phyloP scores from a whole-genome alignment of 2,113 vertebrate genomes.

The Charadrius vociferus region DNA sequence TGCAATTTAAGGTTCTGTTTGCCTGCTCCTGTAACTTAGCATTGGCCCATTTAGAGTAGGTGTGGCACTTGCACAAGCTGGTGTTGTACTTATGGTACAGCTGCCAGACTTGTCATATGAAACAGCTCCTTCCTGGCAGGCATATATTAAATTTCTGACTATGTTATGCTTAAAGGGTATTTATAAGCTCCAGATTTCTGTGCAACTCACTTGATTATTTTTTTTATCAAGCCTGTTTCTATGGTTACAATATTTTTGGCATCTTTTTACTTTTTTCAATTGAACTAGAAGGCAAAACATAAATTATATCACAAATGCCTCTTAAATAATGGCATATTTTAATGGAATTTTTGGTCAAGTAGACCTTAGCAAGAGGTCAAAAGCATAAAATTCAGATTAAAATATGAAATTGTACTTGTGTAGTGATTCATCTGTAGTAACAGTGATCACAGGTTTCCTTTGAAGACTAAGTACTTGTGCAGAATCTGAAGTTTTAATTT shows the following conservation, averaged over 20 bases:
- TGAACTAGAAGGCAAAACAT: neutral
- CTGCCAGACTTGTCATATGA: neutral
- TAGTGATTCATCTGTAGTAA: neutral
- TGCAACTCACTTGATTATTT: neutral
- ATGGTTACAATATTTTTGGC: neutral
- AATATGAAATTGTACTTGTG: neutral
- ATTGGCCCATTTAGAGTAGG: neutral
- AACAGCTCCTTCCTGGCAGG: neutral
- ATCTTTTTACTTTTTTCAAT: neutral
- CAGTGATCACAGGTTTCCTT: neutral
- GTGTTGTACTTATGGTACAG: neutral
- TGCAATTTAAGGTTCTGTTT: neutral
- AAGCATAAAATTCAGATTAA: neutral
- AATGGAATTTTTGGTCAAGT: neutral
- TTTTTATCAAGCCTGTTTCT: neutral
- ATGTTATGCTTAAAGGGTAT: neutral
- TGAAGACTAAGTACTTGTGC: neutral
- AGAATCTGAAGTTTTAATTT: neutral
- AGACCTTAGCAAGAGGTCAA: neutral
- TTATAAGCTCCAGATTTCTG: neutral
- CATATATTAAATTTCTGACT: neutral
- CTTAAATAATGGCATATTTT: neutral
- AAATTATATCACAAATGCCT: neutral
- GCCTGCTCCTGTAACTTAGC: neutral
- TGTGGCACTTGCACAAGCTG: neutral